Evolutionary conservation across 2,888 invertebrate species (phyloP).

Genomic region (Caenorhabditis macrosperma): DNA sequence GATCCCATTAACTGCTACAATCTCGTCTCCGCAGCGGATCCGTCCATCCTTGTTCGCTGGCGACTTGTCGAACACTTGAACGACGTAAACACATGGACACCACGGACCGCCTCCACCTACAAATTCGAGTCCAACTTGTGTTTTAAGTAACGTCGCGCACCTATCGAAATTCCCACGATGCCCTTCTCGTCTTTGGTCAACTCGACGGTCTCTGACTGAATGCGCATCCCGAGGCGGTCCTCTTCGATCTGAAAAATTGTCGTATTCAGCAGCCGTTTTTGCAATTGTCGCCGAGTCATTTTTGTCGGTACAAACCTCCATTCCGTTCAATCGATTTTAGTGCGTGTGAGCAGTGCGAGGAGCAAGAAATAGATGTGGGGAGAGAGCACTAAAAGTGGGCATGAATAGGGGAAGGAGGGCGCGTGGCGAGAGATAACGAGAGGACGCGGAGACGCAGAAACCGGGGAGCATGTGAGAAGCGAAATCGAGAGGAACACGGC

Average conservation of each 20-base stretch:
- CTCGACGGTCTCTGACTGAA: slow-evolving; percentile 82
- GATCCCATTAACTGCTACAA: slow-evolving; percentile 93
- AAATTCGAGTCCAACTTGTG: slow-evolving; percentile 3
- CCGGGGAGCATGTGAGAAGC: not conserved
- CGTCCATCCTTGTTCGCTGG: slow-evolving; percentile 92
- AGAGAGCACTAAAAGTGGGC: slow-evolving; percentile 2
- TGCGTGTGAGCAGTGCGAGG: not conserved
- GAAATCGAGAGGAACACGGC: not conserved
- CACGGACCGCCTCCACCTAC: slow-evolving; percentile 92
- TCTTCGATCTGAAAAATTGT: slow-evolving; percentile 63
- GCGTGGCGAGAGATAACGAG: not conserved
- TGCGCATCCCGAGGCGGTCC: slow-evolving; percentile 68
- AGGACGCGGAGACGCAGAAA: not conserved
- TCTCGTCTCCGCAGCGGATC: slow-evolving; percentile 88
- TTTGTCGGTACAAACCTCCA: slow-evolving; percentile 12
- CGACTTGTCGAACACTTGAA: slow-evolving; percentile 95
- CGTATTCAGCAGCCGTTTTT: not conserved
- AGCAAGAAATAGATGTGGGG: not conserved
- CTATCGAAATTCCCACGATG: slow-evolving; percentile 97
- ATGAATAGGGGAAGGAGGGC: not conserved
- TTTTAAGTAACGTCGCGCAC: slow-evolving; percentile 80
- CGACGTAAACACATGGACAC: slow-evolving; percentile 97
- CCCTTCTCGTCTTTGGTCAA: slow-evolving; percentile 92
- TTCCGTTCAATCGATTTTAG: not conserved
- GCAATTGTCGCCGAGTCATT: not conserved